phyloP scores from a whole-genome alignment of 2,113 vertebrate species.

The Xenopus laevis region DNA sequence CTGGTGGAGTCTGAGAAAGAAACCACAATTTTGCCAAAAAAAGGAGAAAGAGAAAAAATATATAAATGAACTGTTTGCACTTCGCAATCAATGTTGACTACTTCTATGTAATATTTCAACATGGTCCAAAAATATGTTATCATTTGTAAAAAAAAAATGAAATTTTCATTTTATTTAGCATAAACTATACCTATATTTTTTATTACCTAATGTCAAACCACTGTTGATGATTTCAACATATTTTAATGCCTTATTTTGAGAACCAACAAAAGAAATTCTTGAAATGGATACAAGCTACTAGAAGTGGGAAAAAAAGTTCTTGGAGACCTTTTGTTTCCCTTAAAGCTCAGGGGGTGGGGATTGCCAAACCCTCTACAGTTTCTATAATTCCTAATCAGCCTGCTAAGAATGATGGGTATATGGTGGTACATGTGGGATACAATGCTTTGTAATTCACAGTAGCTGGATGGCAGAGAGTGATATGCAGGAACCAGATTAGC shows the following conservation, averaged over 20 bases:
- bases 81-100: slow-evolving; percentile 4
- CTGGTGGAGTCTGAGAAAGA: background rate
- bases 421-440: too few relatives aligned
- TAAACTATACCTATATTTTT: background rate
- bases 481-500: background rate
- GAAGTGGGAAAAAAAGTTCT: too few relatives aligned
- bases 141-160: background rate
- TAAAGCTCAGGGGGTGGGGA: too few relatives aligned
- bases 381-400: too few relatives aligned
- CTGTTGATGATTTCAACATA: background rate
- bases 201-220: background rate
- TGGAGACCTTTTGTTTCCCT: too few relatives aligned
- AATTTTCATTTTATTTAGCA: background rate
- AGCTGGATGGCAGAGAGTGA: background rate
- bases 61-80: background rate
- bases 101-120: background rate
- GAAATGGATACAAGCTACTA: too few relatives aligned
- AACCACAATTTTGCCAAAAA: background rate
- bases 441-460: background rate
- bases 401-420: too few relatives aligned
- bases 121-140: slow-evolving; percentile 12
- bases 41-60: background rate
- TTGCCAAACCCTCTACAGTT: too few relatives aligned
- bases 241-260: slow-evolving; percentile 37
- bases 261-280: slow-evolving; percentile 7